Evolutionary conservation across 2,113 vertebrate genomes (phyloP), one percentile per base, ranked within the genome.

Genomic region (Bufo bufo): DNA sequence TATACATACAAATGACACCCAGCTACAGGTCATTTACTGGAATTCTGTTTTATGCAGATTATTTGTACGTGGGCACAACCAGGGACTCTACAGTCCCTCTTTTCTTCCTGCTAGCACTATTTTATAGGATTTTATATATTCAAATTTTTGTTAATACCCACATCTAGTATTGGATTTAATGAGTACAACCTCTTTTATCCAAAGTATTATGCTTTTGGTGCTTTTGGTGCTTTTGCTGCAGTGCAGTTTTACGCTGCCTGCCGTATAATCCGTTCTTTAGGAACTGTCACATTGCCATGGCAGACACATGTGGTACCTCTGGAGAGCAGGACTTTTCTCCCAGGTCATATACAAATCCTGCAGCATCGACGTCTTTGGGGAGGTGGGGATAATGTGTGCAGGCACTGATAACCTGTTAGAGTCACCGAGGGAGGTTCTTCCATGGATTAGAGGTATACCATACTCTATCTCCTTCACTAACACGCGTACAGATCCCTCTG

Each of bases 391-490:
- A 77, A 61, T 77, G 23, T 78, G 58, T 84, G 71, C 87, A 84
- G 58, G 56, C 56, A 81, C 16, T 52, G 33, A 77, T 84, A 88
- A 88, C 87, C 87, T 88, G 87, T 88, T 88, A 54, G 87, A 88
- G 81, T 88, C 45, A 66, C 87, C 65, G 81, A 81, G 72, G 87
- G 87, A 88, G 87, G 81, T 77, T 84, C 87, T 84, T n/a, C 49
- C 23, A 20, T 45, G 59, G 87, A 84, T 89, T 89, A 84, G 87
- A 75, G 81, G 81, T 89, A 89, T 56, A 89, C 52, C 87, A 84
- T 84, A 33, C 69, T 88, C 87, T 69, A 33, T 84, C 71, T 84
- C 71, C 14, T 74, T 82, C 82, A 58, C 61, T 56, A 78, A 78
- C 72, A 84, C 61, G 63, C 87, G 63, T 71, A 82, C 56, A 75